Conservation (phyloP, 2,113 vertebrate species). For the Salvator merianae region DNA sequence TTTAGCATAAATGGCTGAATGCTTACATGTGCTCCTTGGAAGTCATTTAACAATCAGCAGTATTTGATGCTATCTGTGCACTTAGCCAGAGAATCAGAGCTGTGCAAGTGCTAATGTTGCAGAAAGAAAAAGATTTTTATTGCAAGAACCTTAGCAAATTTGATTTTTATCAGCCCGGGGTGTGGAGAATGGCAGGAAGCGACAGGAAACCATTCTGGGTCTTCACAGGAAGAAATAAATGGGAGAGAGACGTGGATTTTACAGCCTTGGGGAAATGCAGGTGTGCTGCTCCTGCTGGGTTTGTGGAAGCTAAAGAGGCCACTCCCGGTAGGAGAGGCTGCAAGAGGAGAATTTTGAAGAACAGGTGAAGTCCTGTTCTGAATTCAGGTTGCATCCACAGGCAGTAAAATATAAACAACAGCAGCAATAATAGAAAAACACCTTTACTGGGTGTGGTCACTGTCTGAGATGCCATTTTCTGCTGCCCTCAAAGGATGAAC, state of each 20-base stretch:
- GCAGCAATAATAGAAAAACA: neutral
- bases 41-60: conserved; percentile 51
- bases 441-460: too few species aligned
- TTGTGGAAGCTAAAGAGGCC: conserved; percentile 7
- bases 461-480: too few species aligned
- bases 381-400: neutral
- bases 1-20: conserved; percentile 43
- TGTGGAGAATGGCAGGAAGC: conserved; percentile 51
- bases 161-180: conserved; percentile 56
- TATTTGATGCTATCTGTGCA: conserved; percentile 5
- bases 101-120: conserved; percentile 41
- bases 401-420: neutral
- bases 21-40: conserved; percentile 20
- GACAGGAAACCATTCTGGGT: conserved; percentile 52
- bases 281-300: conserved; percentile 15
- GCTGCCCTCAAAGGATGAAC: too few species aligned
- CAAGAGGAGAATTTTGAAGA: neutral
- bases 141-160: conserved; percentile 53
- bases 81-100: conserved; percentile 48
- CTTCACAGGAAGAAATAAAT: conserved; percentile 51
- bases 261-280: conserved; percentile 31
- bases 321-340: neutral
- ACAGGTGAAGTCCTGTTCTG: too few species aligned
- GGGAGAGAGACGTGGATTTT: conserved; percentile 30
- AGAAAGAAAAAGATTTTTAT: conserved; percentile 29